These are phyloP conservation scores for Dendronephthya gigantea DNA, from an alignment of 64 coral and sea anemone species.

Conservation along the genomic window DNA sequence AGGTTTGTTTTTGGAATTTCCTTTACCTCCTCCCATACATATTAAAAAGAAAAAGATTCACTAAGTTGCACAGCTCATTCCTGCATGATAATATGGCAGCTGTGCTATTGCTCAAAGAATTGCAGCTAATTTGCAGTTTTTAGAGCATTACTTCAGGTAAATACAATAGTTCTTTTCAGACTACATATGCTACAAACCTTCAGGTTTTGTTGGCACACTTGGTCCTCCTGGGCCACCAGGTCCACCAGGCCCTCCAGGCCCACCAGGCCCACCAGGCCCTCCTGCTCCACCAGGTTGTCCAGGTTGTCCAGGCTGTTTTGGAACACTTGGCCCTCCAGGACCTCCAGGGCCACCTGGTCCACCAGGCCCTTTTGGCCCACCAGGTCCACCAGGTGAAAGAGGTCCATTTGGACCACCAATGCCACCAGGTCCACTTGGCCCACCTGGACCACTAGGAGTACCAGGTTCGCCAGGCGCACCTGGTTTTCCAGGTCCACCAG, in stretches of 20 bases:
- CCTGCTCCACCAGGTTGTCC: not conserved
- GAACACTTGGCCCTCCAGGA: not conserved
- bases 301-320: not conserved
- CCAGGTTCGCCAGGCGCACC: not conserved
- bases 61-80: no score
- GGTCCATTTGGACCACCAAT: not conserved
- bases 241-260: not conserved
- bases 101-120: not conserved
- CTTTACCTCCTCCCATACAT: no score
- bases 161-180: not conserved
- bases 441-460: not conserved
- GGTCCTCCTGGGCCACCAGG: conserved; percentile 12
- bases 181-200: not conserved
- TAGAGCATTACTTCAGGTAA: not conserved
- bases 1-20: no score
- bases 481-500: conserved; percentile 26
- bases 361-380: not conserved
- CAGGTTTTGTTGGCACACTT: not conserved
- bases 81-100: no score
- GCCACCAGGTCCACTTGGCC: not conserved
- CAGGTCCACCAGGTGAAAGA: not conserved
- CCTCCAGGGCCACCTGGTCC: not conserved
- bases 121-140: no score
- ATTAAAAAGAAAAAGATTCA: no score
- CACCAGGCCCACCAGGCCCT: not conserved